Evolutionary conservation across 1,140 invertebrate species (phyloP).

Genomic region (Chymomyza costata): DNA sequence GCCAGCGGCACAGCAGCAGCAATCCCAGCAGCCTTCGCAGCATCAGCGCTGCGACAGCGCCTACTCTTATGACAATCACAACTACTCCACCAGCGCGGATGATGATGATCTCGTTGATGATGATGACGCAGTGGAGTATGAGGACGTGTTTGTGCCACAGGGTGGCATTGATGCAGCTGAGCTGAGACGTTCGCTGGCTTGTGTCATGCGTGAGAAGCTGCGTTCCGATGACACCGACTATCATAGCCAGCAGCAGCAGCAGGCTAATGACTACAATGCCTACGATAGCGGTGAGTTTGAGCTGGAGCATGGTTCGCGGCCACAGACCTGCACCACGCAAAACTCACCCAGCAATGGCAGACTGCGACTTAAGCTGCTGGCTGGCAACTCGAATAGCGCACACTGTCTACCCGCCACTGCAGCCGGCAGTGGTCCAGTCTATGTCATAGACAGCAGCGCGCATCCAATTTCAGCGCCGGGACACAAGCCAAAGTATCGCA

Average conservation of each 20-base stretch:
- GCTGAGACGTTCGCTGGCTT: slow-evolving; percentile 50
- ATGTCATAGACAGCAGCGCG: slow-evolving; percentile 58
- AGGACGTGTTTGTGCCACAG: slow-evolving; percentile 63
- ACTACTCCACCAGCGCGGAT: slow-evolving; percentile 49
- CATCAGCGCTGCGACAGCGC: slow-evolving; percentile 33
- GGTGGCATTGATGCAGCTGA: slow-evolving; percentile 44
- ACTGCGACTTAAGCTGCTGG: slow-evolving; percentile 37
- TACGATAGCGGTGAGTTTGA: not conserved
- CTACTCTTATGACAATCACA: slow-evolving; percentile 68
- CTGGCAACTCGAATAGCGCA: slow-evolving; percentile 38
- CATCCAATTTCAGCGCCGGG: slow-evolving; percentile 39
- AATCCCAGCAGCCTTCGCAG: slow-evolving; percentile 9
- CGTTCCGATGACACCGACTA: slow-evolving; percentile 59
- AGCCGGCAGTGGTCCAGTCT: slow-evolving; percentile 26
- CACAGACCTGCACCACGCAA: slow-evolving; percentile 38
- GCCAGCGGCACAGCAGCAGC: not conserved
- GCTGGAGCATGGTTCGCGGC: slow-evolving; percentile 5
- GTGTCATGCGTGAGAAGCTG: slow-evolving; percentile 62
- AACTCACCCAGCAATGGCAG: slow-evolving; percentile 54
- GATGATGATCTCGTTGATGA: slow-evolving; percentile 10
- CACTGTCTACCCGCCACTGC: slow-evolving; percentile 33
- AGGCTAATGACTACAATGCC: not conserved
- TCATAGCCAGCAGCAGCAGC: slow-evolving; percentile 18
- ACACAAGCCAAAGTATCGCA: slow-evolving; percentile 65
- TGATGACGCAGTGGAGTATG: slow-evolving; percentile 58